Base-by-base conservation (phyloP, 2,797 vertebrate genomes). In the Gymnocypris eckloni region DNA sequence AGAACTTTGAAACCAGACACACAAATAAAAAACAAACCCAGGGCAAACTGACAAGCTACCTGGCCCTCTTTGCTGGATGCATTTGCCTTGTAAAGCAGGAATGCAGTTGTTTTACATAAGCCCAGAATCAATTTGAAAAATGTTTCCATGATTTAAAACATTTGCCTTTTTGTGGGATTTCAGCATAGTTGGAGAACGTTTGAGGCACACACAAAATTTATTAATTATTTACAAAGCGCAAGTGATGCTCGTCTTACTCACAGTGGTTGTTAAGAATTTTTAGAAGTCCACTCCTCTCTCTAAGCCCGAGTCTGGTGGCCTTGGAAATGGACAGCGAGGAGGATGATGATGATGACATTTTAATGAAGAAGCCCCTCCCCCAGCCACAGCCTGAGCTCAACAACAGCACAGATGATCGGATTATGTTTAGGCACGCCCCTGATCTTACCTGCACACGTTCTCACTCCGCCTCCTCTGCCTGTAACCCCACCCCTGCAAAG, bases 291-390 rank as follows among this genome's bases (percentile, higher is more conserved):
- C 81, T 86, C 78, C 76, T 72, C 67, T 87, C 82, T 88, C 86
- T 86, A 84, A 97, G 96, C 89, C 97, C 97, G 43, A 98, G 96
- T 88, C 95, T 98, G 0, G 98, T 98, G 88, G 96, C 97, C 88
- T 92, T 99, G 92, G 97, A 98, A 87, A 91, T 97, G 9, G 96
- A 98, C 88, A 95, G 93, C 0, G 95, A 96, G 86, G 92, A 91
- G 41, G 94, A 92, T 9, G 97, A 96, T 43, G 95, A 94, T 45
- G 95, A 94, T 20, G 94, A 94, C 79, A 81, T 84, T n/a, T 90
- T 86, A 0, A 91, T 94, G 28, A 93, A 90, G 90, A 90, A 92
- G 4, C 90, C 64, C 0, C 0, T 59, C 48, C 93, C 81, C 83
- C 94, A 86, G 39, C 75, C 90, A 52, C 89, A 91, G 0, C 88